These are phyloP conservation scores for Numenius phaeopus DNA, from an alignment of 2,797 vertebrate species.

Conservation along the genomic window DNA sequence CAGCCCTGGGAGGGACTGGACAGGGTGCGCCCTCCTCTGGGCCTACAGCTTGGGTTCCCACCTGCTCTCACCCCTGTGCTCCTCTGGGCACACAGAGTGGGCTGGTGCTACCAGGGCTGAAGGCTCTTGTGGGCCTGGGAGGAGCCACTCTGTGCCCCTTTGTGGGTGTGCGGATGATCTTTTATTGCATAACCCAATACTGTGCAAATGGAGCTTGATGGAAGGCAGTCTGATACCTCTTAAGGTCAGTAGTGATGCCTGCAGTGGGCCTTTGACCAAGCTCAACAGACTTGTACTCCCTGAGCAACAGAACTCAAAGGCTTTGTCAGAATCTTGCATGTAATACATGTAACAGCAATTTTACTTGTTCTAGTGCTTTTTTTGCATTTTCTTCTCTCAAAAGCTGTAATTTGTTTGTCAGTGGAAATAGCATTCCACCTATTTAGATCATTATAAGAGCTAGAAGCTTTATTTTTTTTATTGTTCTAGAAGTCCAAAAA, in stretches of 20 bases:
- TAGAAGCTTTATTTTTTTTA: neutral
- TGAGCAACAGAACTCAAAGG: neutral
- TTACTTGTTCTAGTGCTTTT: neutral
- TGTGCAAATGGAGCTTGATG: neutral
- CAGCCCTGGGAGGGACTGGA: neutral
- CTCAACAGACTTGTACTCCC: neutral
- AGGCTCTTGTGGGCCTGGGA: neutral
- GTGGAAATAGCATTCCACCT: neutral
- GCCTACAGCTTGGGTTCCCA: neutral
- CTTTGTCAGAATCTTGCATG: neutral
- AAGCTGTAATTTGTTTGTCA: neutral
- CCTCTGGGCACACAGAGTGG: neutral
- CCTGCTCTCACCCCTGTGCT: neutral
- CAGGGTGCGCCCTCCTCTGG: neutral
- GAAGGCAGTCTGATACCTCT: neutral
- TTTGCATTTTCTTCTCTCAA: neutral
- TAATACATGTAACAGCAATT: neutral
- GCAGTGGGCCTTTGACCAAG: neutral
- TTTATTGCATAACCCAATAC: neutral
- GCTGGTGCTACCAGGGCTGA: neutral
- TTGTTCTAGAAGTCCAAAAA: neutral
- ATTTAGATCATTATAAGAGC: no score
- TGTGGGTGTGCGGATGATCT: neutral
- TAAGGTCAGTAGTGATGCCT: neutral
- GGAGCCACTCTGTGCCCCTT: neutral